Evolutionary conservation across 2,888 invertebrate genomes (phyloP).

Genomic region (Mystacides longicornis): DNA sequence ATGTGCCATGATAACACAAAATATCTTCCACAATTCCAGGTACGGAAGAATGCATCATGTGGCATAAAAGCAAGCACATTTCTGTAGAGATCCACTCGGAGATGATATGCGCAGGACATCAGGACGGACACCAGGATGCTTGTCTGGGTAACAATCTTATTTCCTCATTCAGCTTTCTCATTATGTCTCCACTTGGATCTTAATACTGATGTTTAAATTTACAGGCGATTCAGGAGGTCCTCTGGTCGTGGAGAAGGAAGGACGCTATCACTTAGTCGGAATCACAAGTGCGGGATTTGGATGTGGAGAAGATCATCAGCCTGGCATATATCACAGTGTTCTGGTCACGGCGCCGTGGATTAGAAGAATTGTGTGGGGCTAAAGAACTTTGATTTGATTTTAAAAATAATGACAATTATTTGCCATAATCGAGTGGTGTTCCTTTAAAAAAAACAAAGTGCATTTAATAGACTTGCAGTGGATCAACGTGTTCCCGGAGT

Average conservation of each 20-base stretch:
- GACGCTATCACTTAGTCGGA: slow-evolving; percentile 69
- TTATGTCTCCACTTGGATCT: too few species aligned
- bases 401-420: neutral
- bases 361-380: slow-evolving; percentile 42
- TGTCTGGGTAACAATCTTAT: slow-evolving; percentile 69
- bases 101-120: slow-evolving; percentile 82
- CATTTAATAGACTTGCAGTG: too few species aligned
- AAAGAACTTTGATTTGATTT: neutral
- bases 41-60: slow-evolving; percentile 65
- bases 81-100: slow-evolving; percentile 62
- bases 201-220: slow-evolving; percentile 9
- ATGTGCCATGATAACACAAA: too few species aligned
- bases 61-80: slow-evolving; percentile 77
- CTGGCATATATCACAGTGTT: slow-evolving; percentile 80
- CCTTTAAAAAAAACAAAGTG: too few species aligned
- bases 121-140: slow-evolving; percentile 75
- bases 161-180: too few species aligned
- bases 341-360: slow-evolving; percentile 65
- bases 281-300: slow-evolving; percentile 83
- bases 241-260: slow-evolving; percentile 57
- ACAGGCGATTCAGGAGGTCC: slow-evolving; percentile 78
- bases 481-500: too few species aligned
- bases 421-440: too few species aligned
- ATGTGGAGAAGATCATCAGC: slow-evolving; percentile 78
- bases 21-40: slow-evolving; percentile 36